phyloP scores from a whole-genome alignment of 2,888 invertebrate species.

The Neoaliturus tenellus region DNA sequence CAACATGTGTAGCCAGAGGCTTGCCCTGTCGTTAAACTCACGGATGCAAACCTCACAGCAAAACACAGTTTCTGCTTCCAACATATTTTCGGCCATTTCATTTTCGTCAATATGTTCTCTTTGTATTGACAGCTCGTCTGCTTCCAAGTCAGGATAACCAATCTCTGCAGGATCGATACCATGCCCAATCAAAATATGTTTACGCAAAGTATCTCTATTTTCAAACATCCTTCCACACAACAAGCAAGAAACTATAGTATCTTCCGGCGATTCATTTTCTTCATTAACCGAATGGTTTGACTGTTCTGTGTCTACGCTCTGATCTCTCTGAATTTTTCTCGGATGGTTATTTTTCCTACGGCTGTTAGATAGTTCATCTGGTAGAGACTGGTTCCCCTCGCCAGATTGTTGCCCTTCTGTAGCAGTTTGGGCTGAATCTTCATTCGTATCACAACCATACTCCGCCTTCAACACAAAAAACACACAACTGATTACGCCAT shows the following conservation, averaged over 20 bases:
- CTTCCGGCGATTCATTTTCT: constrained; percentile 39
- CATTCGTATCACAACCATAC: neutral
- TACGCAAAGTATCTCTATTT: constrained; percentile 73
- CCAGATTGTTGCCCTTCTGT: neutral
- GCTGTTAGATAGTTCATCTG: constrained; percentile 68
- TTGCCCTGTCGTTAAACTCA: constrained; percentile 74
- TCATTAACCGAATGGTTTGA: constrained; percentile 64
- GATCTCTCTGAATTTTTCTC: constrained; percentile 69
- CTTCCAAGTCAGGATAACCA: neutral
- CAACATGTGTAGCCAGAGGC: constrained; percentile 76
- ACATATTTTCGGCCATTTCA: constrained; percentile 69
- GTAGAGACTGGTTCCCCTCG: constrained; percentile 10
- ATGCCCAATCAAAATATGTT: constrained; percentile 75
- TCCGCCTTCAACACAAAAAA: neutral
- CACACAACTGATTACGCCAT: too few relatives aligned
- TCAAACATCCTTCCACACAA: constrained; percentile 75
- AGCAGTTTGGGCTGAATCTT: constrained; percentile 44
- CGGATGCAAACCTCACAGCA: constrained; percentile 73
- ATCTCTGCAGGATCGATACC: constrained; percentile 69
- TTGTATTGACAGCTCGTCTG: constrained; percentile 19
- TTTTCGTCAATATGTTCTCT: constrained; percentile 67
- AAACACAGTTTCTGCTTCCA: constrained; percentile 73
- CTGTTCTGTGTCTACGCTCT: constrained; percentile 52
- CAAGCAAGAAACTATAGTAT: constrained; percentile 70
- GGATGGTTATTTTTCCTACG: constrained; percentile 72